phyloP scores from a whole-genome alignment of 2,113 vertebrate species.

The Epinephelus cyanopodus region DNA sequence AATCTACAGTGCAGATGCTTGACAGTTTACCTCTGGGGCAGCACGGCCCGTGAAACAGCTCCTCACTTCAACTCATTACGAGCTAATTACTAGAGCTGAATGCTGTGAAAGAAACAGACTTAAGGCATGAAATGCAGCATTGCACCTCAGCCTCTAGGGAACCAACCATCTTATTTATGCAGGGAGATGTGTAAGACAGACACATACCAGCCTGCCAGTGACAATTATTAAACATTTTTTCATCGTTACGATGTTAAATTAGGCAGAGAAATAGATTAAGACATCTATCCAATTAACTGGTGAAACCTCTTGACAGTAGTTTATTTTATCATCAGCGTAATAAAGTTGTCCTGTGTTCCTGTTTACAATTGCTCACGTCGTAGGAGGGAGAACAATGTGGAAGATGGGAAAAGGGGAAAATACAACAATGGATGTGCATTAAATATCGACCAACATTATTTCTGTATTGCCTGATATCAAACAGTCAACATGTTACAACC shows the following conservation, averaged over 20 bases:
- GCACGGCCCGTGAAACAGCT: conserved; percentile 39
- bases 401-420: neutral
- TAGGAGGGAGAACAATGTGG: neutral
- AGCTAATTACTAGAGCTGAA: conserved; percentile 66
- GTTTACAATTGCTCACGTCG: conserved; percentile 28
- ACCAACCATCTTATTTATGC: conserved; percentile 40
- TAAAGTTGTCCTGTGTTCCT: conserved; percentile 17
- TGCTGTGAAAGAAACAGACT: conserved; percentile 58
- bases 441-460: neutral
- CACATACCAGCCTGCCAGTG: conserved; percentile 44
- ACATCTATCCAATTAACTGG: conserved; percentile 62
- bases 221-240: conserved; percentile 53
- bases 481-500: no score
- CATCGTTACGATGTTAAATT: conserved; percentile 67
- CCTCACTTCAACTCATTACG: conserved; percentile 58
- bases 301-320: conserved; percentile 54
- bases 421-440: neutral
- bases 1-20: conserved; percentile 34
- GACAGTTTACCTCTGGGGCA: conserved; percentile 40
- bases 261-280: conserved; percentile 53
- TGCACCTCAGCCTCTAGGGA: conserved; percentile 56
- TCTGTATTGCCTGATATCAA: no score
- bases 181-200: conserved; percentile 39
- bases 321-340: conserved; percentile 44
- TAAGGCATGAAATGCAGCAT: conserved; percentile 64